A percentile compares a stretch with the other conserved stretches of the same genome.
Conservation (phyloP, 2,888 invertebrate genomes). For the Drosophila monieri region DNA sequence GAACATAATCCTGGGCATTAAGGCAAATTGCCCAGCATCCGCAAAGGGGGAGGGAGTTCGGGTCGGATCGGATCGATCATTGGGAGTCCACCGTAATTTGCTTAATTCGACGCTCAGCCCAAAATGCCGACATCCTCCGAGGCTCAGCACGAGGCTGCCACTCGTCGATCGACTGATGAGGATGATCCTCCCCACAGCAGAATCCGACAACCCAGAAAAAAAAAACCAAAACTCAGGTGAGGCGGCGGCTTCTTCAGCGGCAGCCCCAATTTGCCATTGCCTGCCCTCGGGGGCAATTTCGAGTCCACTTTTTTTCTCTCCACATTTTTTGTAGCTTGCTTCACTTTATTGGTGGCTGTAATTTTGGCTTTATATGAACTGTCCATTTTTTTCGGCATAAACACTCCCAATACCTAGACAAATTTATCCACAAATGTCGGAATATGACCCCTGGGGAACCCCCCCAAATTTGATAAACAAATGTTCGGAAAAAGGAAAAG, state of each 20-base stretch:
- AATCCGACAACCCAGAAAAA: not conserved
- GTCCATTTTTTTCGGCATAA: not conserved
- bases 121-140: conserved; percentile 10
- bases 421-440: not conserved
- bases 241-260: conserved; percentile 60
- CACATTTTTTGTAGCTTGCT: conserved; percentile 50
- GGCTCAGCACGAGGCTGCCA: conserved; percentile 75
- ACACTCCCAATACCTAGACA: not conserved
- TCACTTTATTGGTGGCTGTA: conserved; percentile 62
- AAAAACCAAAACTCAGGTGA: not conserved
- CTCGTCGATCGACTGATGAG: conserved; percentile 72
- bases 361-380: conserved; percentile 14
- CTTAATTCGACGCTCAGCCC: conserved; percentile 79
- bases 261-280: conserved; percentile 60
- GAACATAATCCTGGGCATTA: conserved; percentile 73
- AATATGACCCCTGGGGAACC: conserved; percentile 28
- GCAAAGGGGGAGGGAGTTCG: conserved; percentile 24
- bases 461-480: conserved; percentile 48
- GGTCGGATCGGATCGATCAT: conserved; percentile 41
- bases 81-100: conserved; percentile 77
- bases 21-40: conserved; percentile 67
- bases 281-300: conserved; percentile 52
- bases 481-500: conserved; percentile 4
- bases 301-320: conserved; percentile 39
- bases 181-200: conserved; percentile 15